Evolutionary conservation across 1,140 invertebrate genomes (phyloP).

Genomic region (Trichogramma pretiosum): DNA sequence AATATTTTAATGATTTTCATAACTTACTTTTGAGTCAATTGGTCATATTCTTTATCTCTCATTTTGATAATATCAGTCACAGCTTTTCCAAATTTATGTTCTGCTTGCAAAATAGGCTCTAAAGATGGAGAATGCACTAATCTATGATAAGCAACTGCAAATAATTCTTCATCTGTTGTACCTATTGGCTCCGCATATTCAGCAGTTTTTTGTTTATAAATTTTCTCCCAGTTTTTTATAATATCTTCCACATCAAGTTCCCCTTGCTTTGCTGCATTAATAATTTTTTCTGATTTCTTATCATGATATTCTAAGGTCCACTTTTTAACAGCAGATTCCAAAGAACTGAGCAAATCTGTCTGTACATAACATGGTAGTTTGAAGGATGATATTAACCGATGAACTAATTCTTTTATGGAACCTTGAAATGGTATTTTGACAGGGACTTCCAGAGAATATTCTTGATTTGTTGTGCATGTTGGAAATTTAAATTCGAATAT

Average conservation of each 20-base stretch:
- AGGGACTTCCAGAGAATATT: constrained; percentile 52
- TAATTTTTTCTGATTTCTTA: constrained; percentile 45
- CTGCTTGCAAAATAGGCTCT: constrained; percentile 67
- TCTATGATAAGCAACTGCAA: constrained; percentile 71
- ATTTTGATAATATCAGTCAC: constrained; percentile 58
- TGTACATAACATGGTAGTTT: constrained; percentile 63
- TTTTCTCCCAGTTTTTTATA: constrained; percentile 59
- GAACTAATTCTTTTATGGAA: constrained; percentile 54
- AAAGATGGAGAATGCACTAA: constrained; percentile 74
- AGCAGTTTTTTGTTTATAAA: constrained; percentile 58
- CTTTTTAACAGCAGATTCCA: constrained; percentile 44
- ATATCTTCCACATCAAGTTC: constrained; percentile 57
- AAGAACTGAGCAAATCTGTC: constrained; percentile 45
- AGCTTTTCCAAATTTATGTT: constrained; percentile 67
- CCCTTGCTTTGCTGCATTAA: constrained; percentile 46
- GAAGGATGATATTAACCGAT: constrained; percentile 58
- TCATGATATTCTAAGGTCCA: constrained; percentile 50
- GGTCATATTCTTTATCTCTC: constrained; percentile 55
- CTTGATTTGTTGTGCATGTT: constrained; percentile 50
- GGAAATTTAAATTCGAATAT: constrained; percentile 51
- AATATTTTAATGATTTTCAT: constrained; percentile 1
- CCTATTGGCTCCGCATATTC: constrained; percentile 61
- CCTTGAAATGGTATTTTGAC: constrained; percentile 53
- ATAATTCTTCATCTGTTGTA: constrained; percentile 65
- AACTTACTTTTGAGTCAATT: constrained; percentile 55